A percentile compares a stretch with the other conserved stretches of the same genome.
Conservation (phyloP, 2,113 vertebrate genomes). For the Phrynosoma blainvillii region DNA sequence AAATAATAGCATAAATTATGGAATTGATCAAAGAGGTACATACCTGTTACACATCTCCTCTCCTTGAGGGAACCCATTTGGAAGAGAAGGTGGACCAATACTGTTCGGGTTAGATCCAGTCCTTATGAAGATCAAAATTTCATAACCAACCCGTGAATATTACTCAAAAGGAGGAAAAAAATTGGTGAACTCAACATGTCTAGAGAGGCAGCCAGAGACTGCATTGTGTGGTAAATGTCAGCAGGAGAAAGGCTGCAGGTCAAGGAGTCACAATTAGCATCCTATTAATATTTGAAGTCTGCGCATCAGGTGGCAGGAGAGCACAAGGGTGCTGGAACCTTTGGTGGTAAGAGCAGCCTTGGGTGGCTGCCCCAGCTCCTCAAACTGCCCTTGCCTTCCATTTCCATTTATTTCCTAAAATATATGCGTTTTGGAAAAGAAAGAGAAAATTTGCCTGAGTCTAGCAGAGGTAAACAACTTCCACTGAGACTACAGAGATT, state of each 20-base stretch:
- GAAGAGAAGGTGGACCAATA: background rate
- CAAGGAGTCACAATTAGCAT: slow-evolving; percentile 36
- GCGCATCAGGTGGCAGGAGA: slow-evolving; percentile 24
- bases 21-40: background rate
- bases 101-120: background rate
- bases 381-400: background rate
- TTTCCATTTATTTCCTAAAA: slow-evolving; percentile 11
- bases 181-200: background rate
- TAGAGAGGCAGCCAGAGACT: background rate
- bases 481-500: no score
- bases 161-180: background rate
- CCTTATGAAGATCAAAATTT: background rate
- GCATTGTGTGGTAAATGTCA: background rate
- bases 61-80: background rate
- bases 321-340: background rate
- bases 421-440: background rate
- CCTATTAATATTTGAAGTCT: slow-evolving; percentile 43
- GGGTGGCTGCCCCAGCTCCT: background rate
- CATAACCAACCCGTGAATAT: background rate
- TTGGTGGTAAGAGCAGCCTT: background rate
- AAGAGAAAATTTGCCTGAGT: background rate
- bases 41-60: background rate
- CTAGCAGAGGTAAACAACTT: background rate
- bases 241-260: background rate
- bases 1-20: slow-evolving; percentile 5